A percentile compares a stretch with the other conserved stretches of the same genome.
phyloP scores from a whole-genome alignment of 2,113 vertebrate genomes.

The Poeciliopsis turrubarensis region DNA sequence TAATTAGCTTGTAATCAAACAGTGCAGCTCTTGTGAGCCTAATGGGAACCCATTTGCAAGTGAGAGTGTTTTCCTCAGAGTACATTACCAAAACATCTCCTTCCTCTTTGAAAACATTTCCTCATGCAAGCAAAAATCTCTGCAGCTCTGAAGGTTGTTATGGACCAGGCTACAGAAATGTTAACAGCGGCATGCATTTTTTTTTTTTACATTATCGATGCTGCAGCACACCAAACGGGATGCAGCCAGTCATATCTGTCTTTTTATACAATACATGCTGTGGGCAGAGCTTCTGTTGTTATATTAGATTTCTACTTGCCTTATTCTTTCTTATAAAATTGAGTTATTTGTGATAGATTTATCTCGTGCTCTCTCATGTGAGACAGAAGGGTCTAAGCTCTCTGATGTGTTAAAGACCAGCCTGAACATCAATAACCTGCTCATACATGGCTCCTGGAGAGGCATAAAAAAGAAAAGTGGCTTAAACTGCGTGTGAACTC shows the following conservation, averaged over 20 bases:
- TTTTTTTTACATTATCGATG: constrained; percentile 12
- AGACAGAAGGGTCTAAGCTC: background rate
- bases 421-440: background rate
- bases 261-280: constrained; percentile 1
- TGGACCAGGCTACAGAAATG: constrained; percentile 41
- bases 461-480: background rate
- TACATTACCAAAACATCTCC: constrained; percentile 69
- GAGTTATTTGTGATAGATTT: background rate
- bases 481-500: background rate
- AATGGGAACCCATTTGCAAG: constrained; percentile 76
- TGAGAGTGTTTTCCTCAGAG: constrained; percentile 70
- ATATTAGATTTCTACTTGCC: background rate
- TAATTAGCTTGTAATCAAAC: constrained; percentile 81
- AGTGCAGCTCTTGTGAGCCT: constrained; percentile 76
- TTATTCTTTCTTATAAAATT: background rate
- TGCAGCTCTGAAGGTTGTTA: constrained; percentile 23
- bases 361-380: background rate
- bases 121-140: constrained; percentile 47
- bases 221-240: constrained; percentile 15
- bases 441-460: background rate
- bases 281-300: background rate
- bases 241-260: background rate
- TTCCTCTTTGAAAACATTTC: constrained; percentile 59
- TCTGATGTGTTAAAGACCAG: background rate
- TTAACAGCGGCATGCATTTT: constrained; percentile 32